These are phyloP conservation scores for Candidula unifasciata DNA, from an alignment of 2,888 invertebrate genomes.

Conservation along the genomic window DNA sequence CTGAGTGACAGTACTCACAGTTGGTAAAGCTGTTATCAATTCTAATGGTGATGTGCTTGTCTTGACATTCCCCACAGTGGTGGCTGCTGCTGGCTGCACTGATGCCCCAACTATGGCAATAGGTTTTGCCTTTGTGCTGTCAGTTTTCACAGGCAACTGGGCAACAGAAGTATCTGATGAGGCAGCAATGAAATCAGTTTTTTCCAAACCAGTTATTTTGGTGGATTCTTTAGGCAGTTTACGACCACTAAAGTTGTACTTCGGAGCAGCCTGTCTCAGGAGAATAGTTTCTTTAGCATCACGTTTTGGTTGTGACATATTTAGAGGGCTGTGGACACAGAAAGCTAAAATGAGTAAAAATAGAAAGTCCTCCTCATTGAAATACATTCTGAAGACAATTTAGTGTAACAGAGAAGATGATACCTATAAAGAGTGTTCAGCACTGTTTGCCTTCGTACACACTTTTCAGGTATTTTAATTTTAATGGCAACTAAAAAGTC, in stretches of 20 bases:
- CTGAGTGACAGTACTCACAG: background rate
- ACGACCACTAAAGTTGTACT: conserved; percentile 65
- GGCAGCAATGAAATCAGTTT: background rate
- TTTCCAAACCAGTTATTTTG: background rate
- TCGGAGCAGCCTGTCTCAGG: conserved; percentile 65
- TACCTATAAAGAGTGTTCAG: too few species aligned
- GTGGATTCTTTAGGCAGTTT: conserved; percentile 55
- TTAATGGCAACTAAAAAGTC: too few species aligned
- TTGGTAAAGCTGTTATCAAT: background rate
- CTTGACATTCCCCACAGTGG: background rate
- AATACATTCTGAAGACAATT: background rate
- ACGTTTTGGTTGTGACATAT: conserved; percentile 11
- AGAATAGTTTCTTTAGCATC: conserved; percentile 61
- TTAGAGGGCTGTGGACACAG: too few species aligned
- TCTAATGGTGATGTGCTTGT: background rate
- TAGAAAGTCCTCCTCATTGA: background rate
- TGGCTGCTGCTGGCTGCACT: background rate
- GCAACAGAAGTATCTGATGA: background rate
- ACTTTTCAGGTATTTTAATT: too few species aligned
- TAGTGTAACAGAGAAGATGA: too few species aligned
- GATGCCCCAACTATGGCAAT: conserved; percentile 45
- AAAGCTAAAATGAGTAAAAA: background rate
- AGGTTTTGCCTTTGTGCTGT: conserved; percentile 20
- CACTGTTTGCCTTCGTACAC: too few species aligned
- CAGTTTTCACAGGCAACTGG: conserved; percentile 2